These are phyloP conservation scores for Anagrus nilaparvatae DNA, from an alignment of 1,140 invertebrate genomes.

Conservation along the genomic window DNA sequence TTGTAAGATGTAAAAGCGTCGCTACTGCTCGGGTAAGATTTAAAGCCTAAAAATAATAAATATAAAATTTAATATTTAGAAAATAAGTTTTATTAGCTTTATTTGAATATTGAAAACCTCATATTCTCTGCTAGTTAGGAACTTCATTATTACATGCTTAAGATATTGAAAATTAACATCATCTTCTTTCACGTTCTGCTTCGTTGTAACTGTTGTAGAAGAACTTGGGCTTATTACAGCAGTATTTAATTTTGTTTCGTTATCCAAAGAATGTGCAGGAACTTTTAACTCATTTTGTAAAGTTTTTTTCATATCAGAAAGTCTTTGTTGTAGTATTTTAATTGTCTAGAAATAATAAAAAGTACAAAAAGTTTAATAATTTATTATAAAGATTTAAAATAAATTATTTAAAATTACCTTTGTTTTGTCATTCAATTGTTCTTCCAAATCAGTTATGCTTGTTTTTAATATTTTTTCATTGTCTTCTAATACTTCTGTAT, in stretches of 20 bases:
- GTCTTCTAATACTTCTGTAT: conserved; percentile 36
- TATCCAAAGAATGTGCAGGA: conserved; percentile 33
- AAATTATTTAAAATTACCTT: conserved; percentile 26
- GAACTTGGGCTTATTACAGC: conserved; percentile 45
- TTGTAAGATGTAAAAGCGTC: conserved; percentile 69
- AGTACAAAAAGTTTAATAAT: too few relatives aligned
- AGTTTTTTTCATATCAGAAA: conserved; percentile 84
- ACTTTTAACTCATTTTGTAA: conserved; percentile 74
- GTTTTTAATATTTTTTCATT: conserved; percentile 48
- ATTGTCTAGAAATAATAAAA: conserved; percentile 57
- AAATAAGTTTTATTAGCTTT: conserved; percentile 1
- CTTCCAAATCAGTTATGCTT: conserved; percentile 57
- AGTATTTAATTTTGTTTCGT: conserved; percentile 26
- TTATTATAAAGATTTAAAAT: background rate
- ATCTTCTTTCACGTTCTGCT: conserved; percentile 41
- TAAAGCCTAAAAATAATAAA: conserved; percentile 56
- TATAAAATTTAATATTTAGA: conserved; percentile 1
- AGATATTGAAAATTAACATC: conserved; percentile 81
- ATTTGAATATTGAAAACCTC: conserved; percentile 46
- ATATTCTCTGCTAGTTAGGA: conserved; percentile 74
- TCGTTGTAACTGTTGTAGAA: conserved; percentile 44
- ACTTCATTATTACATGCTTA: conserved; percentile 87
- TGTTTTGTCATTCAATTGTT: conserved; percentile 59
- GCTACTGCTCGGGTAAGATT: conserved; percentile 82
- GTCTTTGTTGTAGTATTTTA: conserved; percentile 74